Conservation (phyloP, 1,140 invertebrate genomes). For the Eufriesea mexicana region DNA sequence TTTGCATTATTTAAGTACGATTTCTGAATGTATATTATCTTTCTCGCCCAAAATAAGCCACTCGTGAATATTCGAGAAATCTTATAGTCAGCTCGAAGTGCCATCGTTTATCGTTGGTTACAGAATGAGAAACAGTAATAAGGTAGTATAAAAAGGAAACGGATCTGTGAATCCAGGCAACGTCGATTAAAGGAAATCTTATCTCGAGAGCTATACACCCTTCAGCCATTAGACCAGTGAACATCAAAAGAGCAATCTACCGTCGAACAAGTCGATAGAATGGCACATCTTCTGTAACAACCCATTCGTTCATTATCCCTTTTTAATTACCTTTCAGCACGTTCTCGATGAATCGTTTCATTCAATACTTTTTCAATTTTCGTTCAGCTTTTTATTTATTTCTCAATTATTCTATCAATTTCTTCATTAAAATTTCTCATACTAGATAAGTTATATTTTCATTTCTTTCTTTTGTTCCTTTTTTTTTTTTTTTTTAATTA, state of each 20-base stretch:
- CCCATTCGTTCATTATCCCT: conserved; percentile 6
- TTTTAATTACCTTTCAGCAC: conserved; percentile 4
- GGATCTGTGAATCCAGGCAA: not conserved
- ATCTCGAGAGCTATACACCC: conserved; percentile 3
- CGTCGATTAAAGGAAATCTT: conserved; percentile 34
- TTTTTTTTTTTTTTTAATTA: not conserved
- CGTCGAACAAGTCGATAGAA: not conserved
- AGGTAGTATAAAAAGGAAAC: conserved; percentile 17
- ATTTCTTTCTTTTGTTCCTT: not conserved
- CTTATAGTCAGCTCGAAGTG: too few relatives aligned
- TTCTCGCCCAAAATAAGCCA: not conserved
- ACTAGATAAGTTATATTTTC: too few relatives aligned
- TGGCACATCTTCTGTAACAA: not conserved
- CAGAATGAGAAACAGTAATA: not conserved
- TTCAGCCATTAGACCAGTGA: not conserved
- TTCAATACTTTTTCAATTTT: not conserved
- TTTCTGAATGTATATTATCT: not conserved
- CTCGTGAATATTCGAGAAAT: not conserved
- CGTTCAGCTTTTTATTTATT: too few relatives aligned
- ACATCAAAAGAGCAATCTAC: conserved; percentile 35
- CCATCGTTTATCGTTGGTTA: not conserved
- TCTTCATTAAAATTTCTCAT: not conserved
- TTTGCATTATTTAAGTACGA: too few relatives aligned
- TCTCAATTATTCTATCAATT: not conserved
- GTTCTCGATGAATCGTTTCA: not conserved